Conservation (phyloP, 2,113 vertebrate species). For the Psophia crepitans region DNA sequence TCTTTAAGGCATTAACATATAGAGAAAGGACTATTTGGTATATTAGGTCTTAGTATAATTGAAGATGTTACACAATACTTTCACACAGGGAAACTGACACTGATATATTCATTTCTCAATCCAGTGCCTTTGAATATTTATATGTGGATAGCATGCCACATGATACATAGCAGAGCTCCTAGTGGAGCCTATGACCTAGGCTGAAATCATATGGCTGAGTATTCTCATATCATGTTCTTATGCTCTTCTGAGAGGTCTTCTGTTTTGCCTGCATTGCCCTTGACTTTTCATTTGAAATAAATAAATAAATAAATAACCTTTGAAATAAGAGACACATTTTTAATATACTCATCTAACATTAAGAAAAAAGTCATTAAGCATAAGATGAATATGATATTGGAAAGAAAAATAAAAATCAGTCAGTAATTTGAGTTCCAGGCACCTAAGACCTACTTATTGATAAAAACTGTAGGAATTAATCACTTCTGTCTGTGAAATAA, state of each 20-base stretch:
- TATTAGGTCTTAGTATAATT: not conserved
- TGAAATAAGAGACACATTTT: not conserved
- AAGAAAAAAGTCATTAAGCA: not conserved
- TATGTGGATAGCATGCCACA: not conserved
- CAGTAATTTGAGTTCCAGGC: not conserved
- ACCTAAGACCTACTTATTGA: not conserved
- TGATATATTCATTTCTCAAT: not conserved
- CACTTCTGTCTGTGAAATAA: not conserved
- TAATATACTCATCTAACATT: not conserved
- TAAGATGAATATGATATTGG: not conserved
- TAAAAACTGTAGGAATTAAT: not conserved
- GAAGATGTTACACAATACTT: not conserved
- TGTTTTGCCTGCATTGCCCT: not conserved
- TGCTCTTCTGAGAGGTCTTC: not conserved
- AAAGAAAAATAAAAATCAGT: not conserved
- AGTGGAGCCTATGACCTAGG: not conserved
- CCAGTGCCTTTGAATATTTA: not conserved
- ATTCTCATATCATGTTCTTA: not conserved
- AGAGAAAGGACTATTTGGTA: not conserved
- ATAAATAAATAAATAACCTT: not conserved
- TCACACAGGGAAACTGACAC: not conserved
- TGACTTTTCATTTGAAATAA: not conserved
- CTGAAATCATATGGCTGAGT: not conserved
- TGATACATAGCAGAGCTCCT: not conserved
- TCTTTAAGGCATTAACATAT: not conserved